Evolutionary conservation across 1,140 invertebrate species (phyloP), one percentile per base, ranked within the genome.

Genomic region (Pseudoatta argentina): DNA sequence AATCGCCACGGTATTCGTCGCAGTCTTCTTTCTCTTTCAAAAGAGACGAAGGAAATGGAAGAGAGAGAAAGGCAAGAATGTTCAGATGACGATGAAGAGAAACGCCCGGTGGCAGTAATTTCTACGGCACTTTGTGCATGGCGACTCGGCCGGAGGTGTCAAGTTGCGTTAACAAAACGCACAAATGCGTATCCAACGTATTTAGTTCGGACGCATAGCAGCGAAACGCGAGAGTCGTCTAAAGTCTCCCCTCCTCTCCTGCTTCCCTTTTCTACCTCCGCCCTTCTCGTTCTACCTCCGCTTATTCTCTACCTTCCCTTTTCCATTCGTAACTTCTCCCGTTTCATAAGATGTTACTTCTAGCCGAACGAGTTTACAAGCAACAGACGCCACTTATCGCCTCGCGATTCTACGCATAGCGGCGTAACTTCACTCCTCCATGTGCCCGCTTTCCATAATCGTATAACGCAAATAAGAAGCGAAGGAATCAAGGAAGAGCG

Each of bases 311-410:
- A 0, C 14, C 55, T 61, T 34, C 53, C 8, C 24, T 48, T 34
- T 63, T 73, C 66, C 53, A 86, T 82, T 8, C 63, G 59, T 79
- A 81, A 81, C 69, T 73, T 85, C 86, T 75, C 51, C 39, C 57
- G 10, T 30, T 59, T 69, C 86, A 85, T 88, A 73, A 87, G 86
- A 51, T 75, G 82, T 91, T 92, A 90, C 90, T 91, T 92, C 87
- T 83, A 86, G 87, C 87, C 91, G 88, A 92, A 89, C 79, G 87
- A 87, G 24, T 66, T 89, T 78, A 66, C 87, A 79, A 75, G 55
- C 53, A 30, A 48, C 87, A 86, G 59, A 66, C 48, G 86, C 61
- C 69, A 71, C 57, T 90, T 89, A 86, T 51, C 76, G 69, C 61
- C 30, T 27, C 61, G 39, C 57, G 18, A 51, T 24, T 27, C 61